Evolutionary conservation across 1,140 invertebrate species (phyloP).

Genomic region (Rhopalosiphum maidis): DNA sequence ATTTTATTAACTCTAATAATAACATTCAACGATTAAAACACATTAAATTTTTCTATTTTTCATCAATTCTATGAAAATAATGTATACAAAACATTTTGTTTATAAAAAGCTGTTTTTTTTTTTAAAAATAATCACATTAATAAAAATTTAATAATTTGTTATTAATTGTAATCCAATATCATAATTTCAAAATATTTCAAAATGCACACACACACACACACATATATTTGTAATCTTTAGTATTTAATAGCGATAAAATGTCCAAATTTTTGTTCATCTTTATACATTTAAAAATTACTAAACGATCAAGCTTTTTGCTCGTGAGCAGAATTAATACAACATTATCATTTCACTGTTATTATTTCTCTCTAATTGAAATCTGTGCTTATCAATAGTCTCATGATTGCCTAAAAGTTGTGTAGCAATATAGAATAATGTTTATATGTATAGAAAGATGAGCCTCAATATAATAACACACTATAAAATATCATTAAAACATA

Average conservation of each 20-base stretch:
- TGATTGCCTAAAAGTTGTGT: constrained; percentile 15
- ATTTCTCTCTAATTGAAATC: not conserved
- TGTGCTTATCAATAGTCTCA: not conserved
- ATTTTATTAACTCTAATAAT: not conserved
- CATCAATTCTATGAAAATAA: not conserved
- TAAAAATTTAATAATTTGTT: not conserved
- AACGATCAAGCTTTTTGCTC: not conserved
- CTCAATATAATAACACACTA: not conserved
- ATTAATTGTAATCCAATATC: not conserved
- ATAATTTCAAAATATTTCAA: not conserved
- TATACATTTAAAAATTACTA: not conserved
- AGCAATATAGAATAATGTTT: not conserved
- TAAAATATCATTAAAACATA: not conserved
- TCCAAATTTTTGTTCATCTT: not conserved
- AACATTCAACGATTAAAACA: not conserved
- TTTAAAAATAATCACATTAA: constrained; percentile 24
- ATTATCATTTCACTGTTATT: not conserved
- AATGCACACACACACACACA: not conserved
- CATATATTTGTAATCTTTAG: not conserved
- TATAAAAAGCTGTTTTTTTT: constrained; percentile 1
- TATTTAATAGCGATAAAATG: not conserved
- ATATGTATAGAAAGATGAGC: not conserved
- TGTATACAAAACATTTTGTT: constrained; percentile 13
- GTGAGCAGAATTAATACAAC: not conserved
- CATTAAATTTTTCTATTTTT: not conserved